Evolutionary conservation across 2,888 invertebrate genomes (phyloP).

Genomic region (Ophion costatus): DNA sequence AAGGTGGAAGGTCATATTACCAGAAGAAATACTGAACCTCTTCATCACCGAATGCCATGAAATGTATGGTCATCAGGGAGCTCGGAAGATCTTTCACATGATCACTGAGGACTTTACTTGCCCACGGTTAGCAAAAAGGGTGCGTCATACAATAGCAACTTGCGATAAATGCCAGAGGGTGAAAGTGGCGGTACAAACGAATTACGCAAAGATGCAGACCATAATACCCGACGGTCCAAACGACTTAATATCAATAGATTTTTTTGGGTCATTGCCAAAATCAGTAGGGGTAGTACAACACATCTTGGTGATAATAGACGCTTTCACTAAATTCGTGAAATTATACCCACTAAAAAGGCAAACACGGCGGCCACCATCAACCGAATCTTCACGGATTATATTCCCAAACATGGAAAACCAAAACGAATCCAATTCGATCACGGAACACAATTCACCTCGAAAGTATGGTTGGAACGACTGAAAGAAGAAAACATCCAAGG

Average conservation of each 20-base stretch:
- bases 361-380: not conserved
- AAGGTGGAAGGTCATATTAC: too few species aligned
- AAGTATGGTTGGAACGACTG: not conserved
- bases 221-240: not conserved
- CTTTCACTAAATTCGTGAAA: constrained; percentile 8
- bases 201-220: not conserved
- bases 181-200: not conserved
- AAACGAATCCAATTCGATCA: constrained; percentile 28
- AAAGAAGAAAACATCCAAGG: not conserved
- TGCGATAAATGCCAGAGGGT: not conserved
- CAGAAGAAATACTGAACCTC: too few species aligned
- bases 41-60: too few species aligned
- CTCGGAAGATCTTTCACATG: not conserved
- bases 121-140: not conserved
- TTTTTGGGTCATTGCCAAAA: constrained; percentile 7
- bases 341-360: not conserved
- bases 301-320: constrained; percentile 12
- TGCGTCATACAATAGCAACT: too few species aligned
- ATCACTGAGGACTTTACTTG: not conserved
- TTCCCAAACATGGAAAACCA: constrained; percentile 16
- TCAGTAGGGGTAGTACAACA: not conserved
- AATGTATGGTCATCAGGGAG: not conserved
- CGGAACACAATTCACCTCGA: constrained; percentile 23
- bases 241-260: constrained; percentile 21
- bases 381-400: not conserved